Percentiles rank a stretch among this genome's conserved stretches.
These are phyloP conservation scores for Nothoprocta pentlandii DNA, from an alignment of 2,113 vertebrate genomes.

Conservation along the genomic window DNA sequence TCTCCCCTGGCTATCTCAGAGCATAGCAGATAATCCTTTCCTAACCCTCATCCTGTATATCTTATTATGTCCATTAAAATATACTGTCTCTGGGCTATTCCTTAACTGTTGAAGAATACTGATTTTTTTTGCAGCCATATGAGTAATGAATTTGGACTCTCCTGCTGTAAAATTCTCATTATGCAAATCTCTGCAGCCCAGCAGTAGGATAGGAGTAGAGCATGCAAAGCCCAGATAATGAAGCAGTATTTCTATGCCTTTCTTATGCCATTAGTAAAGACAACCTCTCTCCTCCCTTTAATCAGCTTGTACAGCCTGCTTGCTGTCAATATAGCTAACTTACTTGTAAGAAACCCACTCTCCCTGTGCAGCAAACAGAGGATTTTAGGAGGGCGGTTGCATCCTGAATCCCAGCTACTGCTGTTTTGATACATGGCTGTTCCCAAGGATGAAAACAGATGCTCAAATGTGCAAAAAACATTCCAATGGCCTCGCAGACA, in stretches of 20 bases:
- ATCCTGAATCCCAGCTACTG: not conserved
- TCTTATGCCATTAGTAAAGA: not conserved
- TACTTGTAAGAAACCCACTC: not conserved
- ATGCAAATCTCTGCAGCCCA: not conserved
- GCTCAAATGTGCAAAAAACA: fast-evolving
- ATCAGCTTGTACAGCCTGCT: not conserved
- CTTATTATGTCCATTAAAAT: not conserved
- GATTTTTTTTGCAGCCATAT: not conserved
- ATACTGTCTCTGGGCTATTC: not conserved
- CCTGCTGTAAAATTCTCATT: not conserved
- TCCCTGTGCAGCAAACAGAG: not conserved
- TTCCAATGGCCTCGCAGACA: not conserved
- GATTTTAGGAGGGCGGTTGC: not conserved
- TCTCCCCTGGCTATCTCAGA: not conserved
- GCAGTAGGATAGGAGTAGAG: fast-evolving
- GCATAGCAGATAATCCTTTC: not conserved
- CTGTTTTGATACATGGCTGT: not conserved
- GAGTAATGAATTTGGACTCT: not conserved
- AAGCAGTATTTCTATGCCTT: not conserved
- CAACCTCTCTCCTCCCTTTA: not conserved
- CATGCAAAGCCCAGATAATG: not conserved
- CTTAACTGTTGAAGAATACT: not conserved
- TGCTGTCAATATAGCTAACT: not conserved
- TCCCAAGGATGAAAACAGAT: not conserved
- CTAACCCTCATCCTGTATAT: not conserved